A percentile compares a stretch with the other conserved stretches of the same genome.
Evolutionary conservation across 2,797 vertebrate species (phyloP).

Genomic region (Chiloscyllium punctatum): DNA sequence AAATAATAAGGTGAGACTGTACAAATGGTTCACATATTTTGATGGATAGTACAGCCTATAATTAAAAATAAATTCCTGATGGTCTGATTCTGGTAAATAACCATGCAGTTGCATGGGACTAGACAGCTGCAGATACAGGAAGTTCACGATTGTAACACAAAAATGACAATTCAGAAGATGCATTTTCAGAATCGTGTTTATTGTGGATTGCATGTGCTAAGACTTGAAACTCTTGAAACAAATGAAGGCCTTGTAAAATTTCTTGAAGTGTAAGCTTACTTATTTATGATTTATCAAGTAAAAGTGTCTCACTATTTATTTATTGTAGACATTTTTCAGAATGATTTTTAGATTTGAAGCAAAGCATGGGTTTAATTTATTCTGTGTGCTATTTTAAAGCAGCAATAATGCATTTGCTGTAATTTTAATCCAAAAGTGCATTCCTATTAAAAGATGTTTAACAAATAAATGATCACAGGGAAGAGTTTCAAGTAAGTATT

Average conservation of each 20-base stretch:
- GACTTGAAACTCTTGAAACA: conserved; percentile 1
- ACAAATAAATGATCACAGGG: background rate
- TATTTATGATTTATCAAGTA: background rate
- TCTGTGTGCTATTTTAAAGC: background rate
- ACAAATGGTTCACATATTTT: background rate
- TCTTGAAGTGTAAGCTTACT: background rate
- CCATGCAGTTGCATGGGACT: too few species aligned
- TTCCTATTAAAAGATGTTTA: background rate
- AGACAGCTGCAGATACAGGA: conserved; percentile 14
- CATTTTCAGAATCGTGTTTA: background rate
- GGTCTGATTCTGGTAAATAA: background rate
- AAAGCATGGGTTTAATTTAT: background rate
- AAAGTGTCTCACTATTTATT: background rate
- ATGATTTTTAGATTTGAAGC: background rate
- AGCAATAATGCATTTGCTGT: background rate
- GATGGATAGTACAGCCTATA: background rate
- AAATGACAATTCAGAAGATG: conserved; percentile 25
- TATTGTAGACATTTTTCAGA: background rate
- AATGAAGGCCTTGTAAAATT: background rate
- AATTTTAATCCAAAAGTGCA: background rate
- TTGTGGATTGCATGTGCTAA: background rate
- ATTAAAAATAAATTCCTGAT: background rate
- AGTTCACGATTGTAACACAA: background rate
- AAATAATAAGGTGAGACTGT: background rate
- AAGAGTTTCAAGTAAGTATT: background rate